Base-by-base conservation (phyloP, 2,797 vertebrate genomes). In the Thunnus albacares region DNA sequence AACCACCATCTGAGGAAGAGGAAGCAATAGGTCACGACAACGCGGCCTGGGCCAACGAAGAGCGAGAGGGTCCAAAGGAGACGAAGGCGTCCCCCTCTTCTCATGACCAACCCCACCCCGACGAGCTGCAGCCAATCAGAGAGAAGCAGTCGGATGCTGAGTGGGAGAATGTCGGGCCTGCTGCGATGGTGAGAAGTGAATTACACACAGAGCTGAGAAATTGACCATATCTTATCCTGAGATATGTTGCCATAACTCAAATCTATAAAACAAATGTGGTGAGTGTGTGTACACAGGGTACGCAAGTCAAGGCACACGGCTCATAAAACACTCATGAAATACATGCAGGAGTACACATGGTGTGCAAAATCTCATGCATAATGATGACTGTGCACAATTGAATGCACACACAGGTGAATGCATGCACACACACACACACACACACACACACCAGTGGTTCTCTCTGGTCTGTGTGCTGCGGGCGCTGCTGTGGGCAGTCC, bases 141-240 rank as follows among this genome's bases (percentile, higher is more conserved):
- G 96, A 96, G 89, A 96, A 96, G 88, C 96, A 95, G 60, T 88
- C 94, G 55, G 97, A 97, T 59, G 91, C 94, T 9, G 97, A 97
- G 83, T 98, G 97, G 97, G 97, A 98, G 77, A 96, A 92, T 93
- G 86, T 95, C 91, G 89, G 94, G 94, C 94, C 97, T 91, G 87
- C 96, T 95, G 89, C 93, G 90, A 95, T 96, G 97, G 97, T 98
- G 93, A 97, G 97, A 86, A 2, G 64, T 65, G 62, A 77, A 87
- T 82, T 79, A 81, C 6, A 51, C 35, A 12, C 51, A 17, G 51
- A 13, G 71, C 47, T 56, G 51, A 76, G 72, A 75, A 75, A 81
- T 26, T 43, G 51, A 71, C 70, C 83, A 26, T 73, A 63, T 85
- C 74, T 83, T 70, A 89, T 70, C 66, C 49, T 72, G 77, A 83